A percentile compares a stretch with the other conserved stretches of the same genome.
phyloP scores from a whole-genome alignment of 2,113 vertebrate species.

The Lophura nycthemera region DNA sequence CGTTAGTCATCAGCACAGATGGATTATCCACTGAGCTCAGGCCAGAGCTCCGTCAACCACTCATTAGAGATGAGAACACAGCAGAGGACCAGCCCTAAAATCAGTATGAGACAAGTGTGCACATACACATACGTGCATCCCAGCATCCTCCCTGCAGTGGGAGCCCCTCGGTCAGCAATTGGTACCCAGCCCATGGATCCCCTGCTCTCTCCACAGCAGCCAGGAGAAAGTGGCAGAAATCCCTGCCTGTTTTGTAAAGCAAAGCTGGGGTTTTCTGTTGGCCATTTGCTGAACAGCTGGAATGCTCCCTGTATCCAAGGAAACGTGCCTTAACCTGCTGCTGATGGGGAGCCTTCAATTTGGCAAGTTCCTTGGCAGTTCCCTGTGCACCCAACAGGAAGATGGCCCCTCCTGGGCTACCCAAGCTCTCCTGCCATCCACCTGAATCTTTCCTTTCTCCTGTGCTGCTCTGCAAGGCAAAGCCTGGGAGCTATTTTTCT shows the following conservation, averaged over 20 bases:
- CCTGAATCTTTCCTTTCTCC: neutral
- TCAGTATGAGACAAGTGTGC: neutral
- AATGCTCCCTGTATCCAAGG: slow-evolving; percentile 69
- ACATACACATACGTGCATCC: rapidly evolving
- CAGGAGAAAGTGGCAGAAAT: slow-evolving; percentile 3
- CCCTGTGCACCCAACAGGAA: neutral
- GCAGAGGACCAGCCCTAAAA: neutral
- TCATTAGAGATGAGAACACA: neutral
- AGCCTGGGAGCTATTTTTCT: neutral
- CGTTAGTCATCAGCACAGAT: neutral
- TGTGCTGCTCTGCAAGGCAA: neutral
- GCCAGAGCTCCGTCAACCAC: neutral
- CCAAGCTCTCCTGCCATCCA: neutral
- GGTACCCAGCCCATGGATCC: neutral
- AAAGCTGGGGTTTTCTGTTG: slow-evolving; percentile 47
- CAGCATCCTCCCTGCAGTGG: neutral
- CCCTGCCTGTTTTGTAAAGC: slow-evolving; percentile 29
- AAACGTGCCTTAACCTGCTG: slow-evolving; percentile 65
- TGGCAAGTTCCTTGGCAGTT: neutral
- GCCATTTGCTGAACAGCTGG: slow-evolving; percentile 67
- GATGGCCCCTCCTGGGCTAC: neutral
- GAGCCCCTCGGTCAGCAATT: rapidly evolving
- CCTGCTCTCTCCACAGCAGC: neutral
- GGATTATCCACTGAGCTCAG: neutral
- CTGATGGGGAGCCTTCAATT: neutral